Conservation (phyloP, 1,140 invertebrate species). For the Drosophila punjabiensis region DNA sequence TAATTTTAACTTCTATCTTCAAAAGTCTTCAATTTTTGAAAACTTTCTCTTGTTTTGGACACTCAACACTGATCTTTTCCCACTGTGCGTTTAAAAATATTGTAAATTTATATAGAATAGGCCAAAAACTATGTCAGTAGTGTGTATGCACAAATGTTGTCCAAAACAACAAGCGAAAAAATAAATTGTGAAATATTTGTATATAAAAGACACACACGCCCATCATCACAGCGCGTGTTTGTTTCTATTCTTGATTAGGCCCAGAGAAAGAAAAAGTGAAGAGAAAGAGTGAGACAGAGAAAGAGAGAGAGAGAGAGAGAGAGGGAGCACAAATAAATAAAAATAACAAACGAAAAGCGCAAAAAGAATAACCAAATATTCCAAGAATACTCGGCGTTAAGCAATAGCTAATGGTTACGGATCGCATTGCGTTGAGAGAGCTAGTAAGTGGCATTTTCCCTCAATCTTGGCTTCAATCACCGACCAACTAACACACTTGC, state of each 20-base stretch:
- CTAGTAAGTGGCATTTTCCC: conserved; percentile 2
- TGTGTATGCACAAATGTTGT: conserved; percentile 75
- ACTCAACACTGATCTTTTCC: conserved; percentile 3
- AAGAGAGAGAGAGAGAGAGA: not conserved
- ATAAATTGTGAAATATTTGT: conserved; percentile 41
- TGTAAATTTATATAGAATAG: conserved; percentile 37
- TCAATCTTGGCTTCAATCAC: conserved; percentile 1
- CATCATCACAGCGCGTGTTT: conserved; percentile 21
- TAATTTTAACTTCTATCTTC: not conserved
- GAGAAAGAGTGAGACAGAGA: conserved; percentile 6
- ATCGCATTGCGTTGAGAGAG: conserved; percentile 10
- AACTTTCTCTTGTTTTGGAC: not conserved
- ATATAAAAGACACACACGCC: conserved; percentile 34
- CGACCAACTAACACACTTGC: conserved; percentile 40
- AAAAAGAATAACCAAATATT: conserved; percentile 18
- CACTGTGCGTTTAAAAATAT: conserved; percentile 65
- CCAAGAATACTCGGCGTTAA: conserved; percentile 24
- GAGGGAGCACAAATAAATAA: conserved; percentile 12
- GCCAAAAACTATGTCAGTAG: conserved; percentile 75
- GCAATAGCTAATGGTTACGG: conserved; percentile 10
- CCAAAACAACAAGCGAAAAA: conserved; percentile 52
- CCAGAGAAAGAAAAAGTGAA: conserved; percentile 37
- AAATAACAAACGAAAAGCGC: conserved; percentile 19
- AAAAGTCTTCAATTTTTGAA: not conserved
- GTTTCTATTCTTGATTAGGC: conserved; percentile 41